Base-by-base conservation (phyloP, 2,113 vertebrate genomes). In the Channa maculata region DNA sequence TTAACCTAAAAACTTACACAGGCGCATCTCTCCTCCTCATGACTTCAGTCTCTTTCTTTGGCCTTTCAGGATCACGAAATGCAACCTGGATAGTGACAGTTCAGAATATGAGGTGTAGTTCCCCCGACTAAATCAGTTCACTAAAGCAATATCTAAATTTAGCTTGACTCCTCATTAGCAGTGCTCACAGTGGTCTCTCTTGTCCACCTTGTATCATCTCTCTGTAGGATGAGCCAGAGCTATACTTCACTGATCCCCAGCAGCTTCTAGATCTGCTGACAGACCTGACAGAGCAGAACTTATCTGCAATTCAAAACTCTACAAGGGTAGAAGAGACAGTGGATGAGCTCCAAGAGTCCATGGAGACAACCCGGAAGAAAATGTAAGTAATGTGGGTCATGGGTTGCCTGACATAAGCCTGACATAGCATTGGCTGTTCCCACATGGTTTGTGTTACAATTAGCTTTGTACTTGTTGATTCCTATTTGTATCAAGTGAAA, bases 231-330 rank as follows among this genome's bases (percentile, higher is more conserved):
- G 93, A 96, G 3, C 92, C 94, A 0, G 88, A 94, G 75, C 58
- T 98, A 11, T 98, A 95, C 89, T 99, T 99, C 82, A 96, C 95
- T 0, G 94, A 98, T n/a, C 96, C 97, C 0, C 90, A 96, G 51
- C 96, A 99, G 88, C 89, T 99, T 4, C 83, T 98, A 80, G 86
- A 94, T 33, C 6, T 96, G 88, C 94, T 98, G 80, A 89, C 12
- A 3, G 88, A 95, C 79, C 91, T 97, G 86, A 95, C 96, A 14
- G 95, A 98, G 79, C 95, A 99, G 86, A 98, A 95, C 84, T 84
- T 97, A 49, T 96, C 94, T 0, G 90, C 98, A 24, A 93, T 97
- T 66, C 95, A 96, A 85, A 96, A 96, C 90, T 94, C 90, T 0
- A 93, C 94, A 3, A 95, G 96, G 58, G 92, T 86, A 0, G 93